Evolutionary conservation across 2,113 vertebrate species (phyloP), one percentile per base, ranked within the genome.

Genomic region (Apodemus sylvaticus): DNA sequence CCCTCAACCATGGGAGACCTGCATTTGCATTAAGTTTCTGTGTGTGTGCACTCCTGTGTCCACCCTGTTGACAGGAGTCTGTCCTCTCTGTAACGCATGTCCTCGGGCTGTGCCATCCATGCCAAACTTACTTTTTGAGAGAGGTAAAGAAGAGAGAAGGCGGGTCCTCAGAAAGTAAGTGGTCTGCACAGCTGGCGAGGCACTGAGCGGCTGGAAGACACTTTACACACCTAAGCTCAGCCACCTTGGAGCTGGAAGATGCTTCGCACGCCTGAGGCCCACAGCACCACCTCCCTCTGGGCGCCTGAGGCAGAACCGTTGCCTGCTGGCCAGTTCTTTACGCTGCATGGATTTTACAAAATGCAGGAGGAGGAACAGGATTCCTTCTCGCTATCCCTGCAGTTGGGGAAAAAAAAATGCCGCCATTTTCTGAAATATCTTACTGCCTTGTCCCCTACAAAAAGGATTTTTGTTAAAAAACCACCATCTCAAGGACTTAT

Each of bases 1-100:
- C 93, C 86, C 87, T 55, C 16, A 8, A 53, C 83, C 97, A 96
- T 93, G 16, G 58, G 5, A 42, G 79, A 26, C 82, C 20, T 51
- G 96, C 95, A 70, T 85, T 93, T 95, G 79, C 97, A 96, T 96
- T 98, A 96, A 98, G 98, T 98, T 98, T 98, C 98, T 98, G 79
- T 95, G 98, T 98, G 79, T 95, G 98, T 98, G 94, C 91, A 91
- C 98, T 97, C 83, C 97, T 86, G 93, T 70, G 94, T 85, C 92
- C 95, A 51, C 34, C 8, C 24, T 95, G 79, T 64, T 91, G 70
- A 4, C 51, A 19, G 78, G 76, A 93, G n/a, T 48, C 51, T 77
- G 12, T 68, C 45, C 53, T 96, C 94, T 86, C 85, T 96, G 97
- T 95, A 85, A 86, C 88, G 74, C 93, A 31, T 39, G 90, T 96